Base-by-base conservation (phyloP, 2,113 vertebrate species). In the Sinocyclocheilus grahami region DNA sequence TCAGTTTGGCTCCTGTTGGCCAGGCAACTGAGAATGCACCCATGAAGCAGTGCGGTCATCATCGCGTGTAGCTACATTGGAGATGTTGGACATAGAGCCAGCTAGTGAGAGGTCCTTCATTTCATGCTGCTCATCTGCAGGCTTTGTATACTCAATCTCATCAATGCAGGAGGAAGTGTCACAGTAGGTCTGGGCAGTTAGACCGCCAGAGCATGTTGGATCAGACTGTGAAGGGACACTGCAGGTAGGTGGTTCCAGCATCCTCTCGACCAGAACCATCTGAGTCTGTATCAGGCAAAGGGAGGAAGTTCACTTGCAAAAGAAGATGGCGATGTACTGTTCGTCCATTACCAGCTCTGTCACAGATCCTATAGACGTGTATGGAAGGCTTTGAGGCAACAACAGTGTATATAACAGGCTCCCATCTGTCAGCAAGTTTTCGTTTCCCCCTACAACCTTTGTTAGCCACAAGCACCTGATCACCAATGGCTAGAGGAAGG, bases 381-480 rank as follows among this genome's bases (percentile, higher is more conserved):
- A 79, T n/a, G 8, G 51, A 30, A 42, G 85, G 87, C 8, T 90
- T 86, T 2, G 78, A 77, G 10, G 22, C 55, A 24, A 83, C 69
- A 0, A 87, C 78, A 6, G 74, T 51, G 51, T 88, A 85, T 0
- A 87, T 16, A 8, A 69, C 30, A 4, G 87, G 42, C 13, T 79
- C 53, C 76, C 82, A 83, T 58, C 58, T 86, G 13, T 90, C 84
- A 39, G 79, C 67, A 4, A 88, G 53, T 24, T 88, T 90, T 0
- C 6, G 3, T 37, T 86, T 78, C 0, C 81, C 89, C 16, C 20
- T 83, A 10, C 24, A 13, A 8, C 60, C 67, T 4, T 87, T 88
- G 39, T 88, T 90, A 18, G 83, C 86, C 51, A 90, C 27, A 7
- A 89, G 65, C 12, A 87, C 86, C 13, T 76, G 79, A 37, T 87